phyloP scores from a whole-genome alignment of 64 coral and sea anemone species.

The Porites lutea region DNA sequence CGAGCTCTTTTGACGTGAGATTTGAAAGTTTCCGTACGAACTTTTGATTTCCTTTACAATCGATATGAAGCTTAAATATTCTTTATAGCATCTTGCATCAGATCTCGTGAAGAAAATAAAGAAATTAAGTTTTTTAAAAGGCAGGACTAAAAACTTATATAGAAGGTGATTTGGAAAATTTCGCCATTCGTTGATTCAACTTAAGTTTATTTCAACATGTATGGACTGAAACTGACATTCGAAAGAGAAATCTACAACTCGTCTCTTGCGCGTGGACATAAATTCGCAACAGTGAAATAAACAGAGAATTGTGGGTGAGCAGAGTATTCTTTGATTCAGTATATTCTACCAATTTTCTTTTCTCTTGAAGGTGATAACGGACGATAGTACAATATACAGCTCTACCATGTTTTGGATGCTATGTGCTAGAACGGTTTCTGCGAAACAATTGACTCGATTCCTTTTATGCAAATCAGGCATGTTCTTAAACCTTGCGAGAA shows the following conservation, averaged over 20 bases:
- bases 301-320: too few species aligned
- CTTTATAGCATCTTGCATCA: neutral
- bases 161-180: neutral
- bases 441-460: conserved; percentile 2
- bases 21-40: neutral
- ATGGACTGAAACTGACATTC: conserved; percentile 22
- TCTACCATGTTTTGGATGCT: neutral
- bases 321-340: too few species aligned
- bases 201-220: neutral
- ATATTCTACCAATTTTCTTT: too few species aligned
- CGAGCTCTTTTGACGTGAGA: neutral
- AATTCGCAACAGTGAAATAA: too few species aligned
- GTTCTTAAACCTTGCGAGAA: neutral
- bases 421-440: neutral
- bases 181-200: neutral
- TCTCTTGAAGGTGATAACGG: too few species aligned
- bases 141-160: neutral
- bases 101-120: neutral
- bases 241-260: conserved; percentile 35
- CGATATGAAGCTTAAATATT: neutral
- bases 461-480: conserved; percentile 18
- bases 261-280: neutral
- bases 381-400: neutral
- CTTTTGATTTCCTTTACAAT: neutral
- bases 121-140: neutral